Evolutionary conservation across 2,113 vertebrate species (phyloP).

Genomic region (Meriones unguiculatus): DNA sequence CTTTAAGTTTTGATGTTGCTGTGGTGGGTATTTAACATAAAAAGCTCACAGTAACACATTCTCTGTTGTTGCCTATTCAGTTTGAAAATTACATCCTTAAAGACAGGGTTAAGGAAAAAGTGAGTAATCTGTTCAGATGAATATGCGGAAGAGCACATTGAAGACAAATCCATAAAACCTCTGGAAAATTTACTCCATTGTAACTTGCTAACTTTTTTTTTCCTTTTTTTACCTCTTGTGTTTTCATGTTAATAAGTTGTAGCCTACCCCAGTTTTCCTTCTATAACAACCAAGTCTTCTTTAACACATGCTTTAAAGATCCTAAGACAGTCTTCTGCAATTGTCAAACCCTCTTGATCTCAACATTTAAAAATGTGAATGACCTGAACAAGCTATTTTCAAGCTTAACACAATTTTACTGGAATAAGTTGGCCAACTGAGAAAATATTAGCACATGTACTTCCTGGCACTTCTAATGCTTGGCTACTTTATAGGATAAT

Average conservation of each 20-base stretch:
- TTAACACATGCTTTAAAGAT: background rate
- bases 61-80: background rate
- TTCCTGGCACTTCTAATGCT: constrained; percentile 35
- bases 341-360: background rate
- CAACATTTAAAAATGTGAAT: background rate
- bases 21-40: background rate
- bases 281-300: background rate
- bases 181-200: background rate
- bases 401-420: background rate
- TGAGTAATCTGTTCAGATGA: background rate
- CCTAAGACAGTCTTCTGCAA: background rate
- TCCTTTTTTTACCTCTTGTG: background rate
- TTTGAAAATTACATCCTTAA: constrained; percentile 16
- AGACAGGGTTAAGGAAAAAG: background rate
- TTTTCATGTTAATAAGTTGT: constrained; percentile 19
- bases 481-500: constrained; percentile 19
- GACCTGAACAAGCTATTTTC: background rate
- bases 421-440: background rate
- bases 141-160: background rate
- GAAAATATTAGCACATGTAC: background rate
- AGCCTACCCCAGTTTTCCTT: background rate
- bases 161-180: background rate
- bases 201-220: constrained; percentile 32
- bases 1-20: background rate
- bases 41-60: background rate